A percentile compares a stretch with the other conserved stretches of the same genome.
Conservation (phyloP, 2,797 vertebrate species). For the Phoebastria nigripes region DNA sequence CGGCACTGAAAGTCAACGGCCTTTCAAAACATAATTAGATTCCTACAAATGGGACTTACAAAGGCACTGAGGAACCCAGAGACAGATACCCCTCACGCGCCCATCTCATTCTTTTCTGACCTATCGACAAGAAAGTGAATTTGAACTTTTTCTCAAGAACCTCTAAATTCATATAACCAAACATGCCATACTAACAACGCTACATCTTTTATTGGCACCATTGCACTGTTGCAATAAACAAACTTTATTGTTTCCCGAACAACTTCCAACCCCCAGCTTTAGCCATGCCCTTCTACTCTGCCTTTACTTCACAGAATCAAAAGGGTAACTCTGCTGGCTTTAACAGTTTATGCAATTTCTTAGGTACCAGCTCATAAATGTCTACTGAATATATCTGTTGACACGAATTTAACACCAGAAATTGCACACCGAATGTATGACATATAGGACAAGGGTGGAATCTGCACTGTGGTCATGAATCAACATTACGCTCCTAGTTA, state of each 20-base stretch:
- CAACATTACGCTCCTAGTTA: background rate
- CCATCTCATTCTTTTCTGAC: background rate
- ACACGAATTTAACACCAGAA: background rate
- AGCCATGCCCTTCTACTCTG: background rate
- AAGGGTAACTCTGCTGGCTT: background rate
- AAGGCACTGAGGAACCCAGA: background rate
- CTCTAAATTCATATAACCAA: background rate
- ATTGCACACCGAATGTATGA: background rate
- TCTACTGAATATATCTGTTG: background rate
- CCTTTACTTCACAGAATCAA: background rate
- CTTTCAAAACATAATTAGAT: background rate
- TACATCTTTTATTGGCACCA: background rate
- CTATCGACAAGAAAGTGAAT: background rate
- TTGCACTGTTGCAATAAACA: no score
- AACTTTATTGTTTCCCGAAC: background rate
- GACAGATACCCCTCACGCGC: background rate
- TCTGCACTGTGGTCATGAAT: background rate
- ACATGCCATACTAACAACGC: background rate
- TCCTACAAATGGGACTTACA: background rate
- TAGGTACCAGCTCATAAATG: background rate
- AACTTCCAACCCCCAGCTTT: background rate
- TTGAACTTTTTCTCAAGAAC: background rate
- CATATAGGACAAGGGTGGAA: background rate
- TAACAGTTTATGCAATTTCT: background rate
- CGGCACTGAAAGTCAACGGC: background rate